phyloP scores from a whole-genome alignment of 2,797 vertebrate genomes.

The Acropternis orthonyx region DNA sequence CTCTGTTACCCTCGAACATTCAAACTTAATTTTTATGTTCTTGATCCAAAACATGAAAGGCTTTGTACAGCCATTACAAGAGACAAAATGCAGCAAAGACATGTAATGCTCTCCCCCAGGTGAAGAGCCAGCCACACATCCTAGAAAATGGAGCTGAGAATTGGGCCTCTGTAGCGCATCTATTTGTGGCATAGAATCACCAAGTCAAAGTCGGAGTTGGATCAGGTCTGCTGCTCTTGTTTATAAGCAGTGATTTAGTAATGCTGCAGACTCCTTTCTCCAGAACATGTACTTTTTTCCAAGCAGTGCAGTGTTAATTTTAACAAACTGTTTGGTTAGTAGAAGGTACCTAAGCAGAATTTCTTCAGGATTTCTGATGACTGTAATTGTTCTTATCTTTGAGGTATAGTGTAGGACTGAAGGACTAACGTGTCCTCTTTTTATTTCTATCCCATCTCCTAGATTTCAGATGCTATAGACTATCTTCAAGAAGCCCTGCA shows the following conservation, averaged over 20 bases:
- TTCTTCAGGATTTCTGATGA: background rate
- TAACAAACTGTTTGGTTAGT: background rate
- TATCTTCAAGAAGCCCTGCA: constrained; percentile 87
- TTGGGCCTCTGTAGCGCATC: background rate
- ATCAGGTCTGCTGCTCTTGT: background rate
- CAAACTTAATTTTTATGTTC: background rate
- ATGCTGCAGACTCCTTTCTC: background rate
- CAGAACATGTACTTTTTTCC: background rate
- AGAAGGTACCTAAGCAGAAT: background rate
- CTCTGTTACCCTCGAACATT: background rate
- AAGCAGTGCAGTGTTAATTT: background rate
- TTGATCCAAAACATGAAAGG: background rate
- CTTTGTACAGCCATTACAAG: background rate
- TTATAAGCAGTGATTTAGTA: constrained; percentile 2
- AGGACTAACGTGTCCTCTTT: background rate
- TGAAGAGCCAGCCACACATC: background rate
- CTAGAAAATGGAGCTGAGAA: background rate
- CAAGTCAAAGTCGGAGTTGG: background rate
- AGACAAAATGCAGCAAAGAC: background rate
- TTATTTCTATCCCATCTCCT: background rate
- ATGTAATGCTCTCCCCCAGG: background rate
- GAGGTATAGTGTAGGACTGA: background rate
- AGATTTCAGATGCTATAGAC: constrained; percentile 92
- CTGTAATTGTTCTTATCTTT: background rate
- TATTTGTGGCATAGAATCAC: background rate